Conservation (phyloP, 1,140 invertebrate genomes). For the Gryon sp. region DNA sequence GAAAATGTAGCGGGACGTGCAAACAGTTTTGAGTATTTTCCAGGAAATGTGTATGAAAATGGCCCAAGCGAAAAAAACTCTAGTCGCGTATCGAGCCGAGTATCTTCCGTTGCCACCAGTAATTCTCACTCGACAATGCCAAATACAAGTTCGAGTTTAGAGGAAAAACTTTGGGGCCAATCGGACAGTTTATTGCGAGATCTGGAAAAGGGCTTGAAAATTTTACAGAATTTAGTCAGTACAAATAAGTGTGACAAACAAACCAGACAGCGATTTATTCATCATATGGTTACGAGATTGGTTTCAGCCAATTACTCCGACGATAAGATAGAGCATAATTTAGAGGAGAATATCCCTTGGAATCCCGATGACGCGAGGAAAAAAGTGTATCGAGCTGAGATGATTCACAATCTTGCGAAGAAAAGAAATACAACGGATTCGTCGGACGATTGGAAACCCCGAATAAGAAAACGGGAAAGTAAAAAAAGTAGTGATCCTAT, state of each 20-base stretch:
- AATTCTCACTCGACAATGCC: constrained; percentile 75
- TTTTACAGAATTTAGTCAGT: constrained; percentile 76
- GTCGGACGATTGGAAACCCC: constrained; percentile 74
- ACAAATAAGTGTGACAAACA: constrained; percentile 76
- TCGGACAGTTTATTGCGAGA: constrained; percentile 76
- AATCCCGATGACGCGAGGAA: constrained; percentile 75
- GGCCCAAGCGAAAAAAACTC: constrained; percentile 62
- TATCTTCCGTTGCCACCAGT: constrained; percentile 70
- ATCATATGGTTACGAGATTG: constrained; percentile 77
- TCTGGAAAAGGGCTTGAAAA: constrained; percentile 76
- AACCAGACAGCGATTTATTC: constrained; percentile 75
- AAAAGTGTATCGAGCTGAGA: constrained; percentile 73
- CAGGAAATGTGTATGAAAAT: constrained; percentile 77
- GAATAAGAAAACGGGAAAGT: constrained; percentile 42
- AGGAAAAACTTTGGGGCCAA: constrained; percentile 76
- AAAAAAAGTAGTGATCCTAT: too few species aligned
- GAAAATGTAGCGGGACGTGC: constrained; percentile 74
- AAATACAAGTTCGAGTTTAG: constrained; percentile 77
- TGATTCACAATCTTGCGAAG: constrained; percentile 71
- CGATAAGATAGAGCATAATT: constrained; percentile 74
- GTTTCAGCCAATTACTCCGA: constrained; percentile 75
- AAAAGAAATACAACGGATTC: constrained; percentile 74
- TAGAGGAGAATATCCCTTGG: constrained; percentile 76
- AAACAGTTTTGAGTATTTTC: constrained; percentile 80
- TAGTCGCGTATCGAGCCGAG: constrained; percentile 59